These are phyloP conservation scores for Oscheius sp. DNA, from an alignment of 2,888 invertebrate genomes.

Conservation along the genomic window DNA sequence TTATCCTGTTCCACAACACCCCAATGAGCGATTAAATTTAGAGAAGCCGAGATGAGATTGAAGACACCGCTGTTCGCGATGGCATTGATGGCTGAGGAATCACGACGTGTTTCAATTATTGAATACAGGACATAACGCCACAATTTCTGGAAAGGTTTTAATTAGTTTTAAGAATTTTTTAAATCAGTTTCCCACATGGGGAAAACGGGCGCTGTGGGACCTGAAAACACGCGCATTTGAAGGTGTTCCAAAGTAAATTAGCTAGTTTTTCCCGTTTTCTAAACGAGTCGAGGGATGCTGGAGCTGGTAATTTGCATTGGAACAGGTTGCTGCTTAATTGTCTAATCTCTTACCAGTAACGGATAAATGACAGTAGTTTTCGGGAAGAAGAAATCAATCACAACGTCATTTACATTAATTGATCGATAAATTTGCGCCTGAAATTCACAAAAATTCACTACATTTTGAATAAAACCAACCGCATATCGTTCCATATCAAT, in stretches of 20 bases:
- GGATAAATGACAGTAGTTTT: conserved; percentile 9
- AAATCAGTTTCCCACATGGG: neutral
- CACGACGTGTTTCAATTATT: neutral
- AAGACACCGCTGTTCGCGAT: neutral
- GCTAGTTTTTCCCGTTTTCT: neutral
- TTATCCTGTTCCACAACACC: neutral
- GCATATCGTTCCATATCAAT: conserved; percentile 6
- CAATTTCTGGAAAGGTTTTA: conserved; percentile 13
- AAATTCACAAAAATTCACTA: neutral
- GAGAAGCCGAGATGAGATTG: neutral
- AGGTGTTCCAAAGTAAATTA: no score
- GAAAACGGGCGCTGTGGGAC: neutral
- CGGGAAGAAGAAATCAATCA: neutral
- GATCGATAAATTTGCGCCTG: neutral
- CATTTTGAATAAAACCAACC: neutral
- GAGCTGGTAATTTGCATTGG: neutral
- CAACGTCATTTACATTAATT: neutral
- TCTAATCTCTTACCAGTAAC: neutral
- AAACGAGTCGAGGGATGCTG: neutral
- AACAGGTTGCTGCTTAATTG: neutral
- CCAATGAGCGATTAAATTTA: conserved; percentile 9
- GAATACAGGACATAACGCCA: conserved; percentile 5
- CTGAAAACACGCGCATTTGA: no score
- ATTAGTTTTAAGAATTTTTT: neutral
- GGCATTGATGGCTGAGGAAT: neutral